Conservation (phyloP, 2,797 vertebrate genomes). For the Lemur catta region DNA sequence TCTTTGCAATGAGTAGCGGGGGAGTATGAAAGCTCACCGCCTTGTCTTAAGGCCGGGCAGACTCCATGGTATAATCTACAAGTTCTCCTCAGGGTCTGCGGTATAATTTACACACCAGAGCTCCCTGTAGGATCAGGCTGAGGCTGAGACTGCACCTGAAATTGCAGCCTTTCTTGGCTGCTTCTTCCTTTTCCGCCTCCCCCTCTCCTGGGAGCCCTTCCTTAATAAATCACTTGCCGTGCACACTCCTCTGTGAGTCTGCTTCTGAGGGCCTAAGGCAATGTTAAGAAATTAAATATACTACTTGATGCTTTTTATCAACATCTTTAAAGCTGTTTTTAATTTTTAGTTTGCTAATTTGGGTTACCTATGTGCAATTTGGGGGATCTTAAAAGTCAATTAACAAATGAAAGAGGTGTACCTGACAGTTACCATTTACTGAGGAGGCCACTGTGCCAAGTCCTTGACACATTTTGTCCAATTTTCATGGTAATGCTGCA, state of each 20-base stretch:
- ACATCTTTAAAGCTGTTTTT: background rate
- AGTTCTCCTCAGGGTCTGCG: background rate
- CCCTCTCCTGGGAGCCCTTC: background rate
- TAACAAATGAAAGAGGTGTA: conserved; percentile 14
- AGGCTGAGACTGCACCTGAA: background rate
- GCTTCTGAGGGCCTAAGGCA: background rate
- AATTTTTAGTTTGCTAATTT: background rate
- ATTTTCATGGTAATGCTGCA: background rate
- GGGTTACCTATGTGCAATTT: background rate
- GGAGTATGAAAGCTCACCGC: background rate
- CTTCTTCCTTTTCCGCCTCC: background rate
- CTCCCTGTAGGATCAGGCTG: background rate
- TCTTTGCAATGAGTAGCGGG: background rate
- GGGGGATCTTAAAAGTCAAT: conserved; percentile 25
- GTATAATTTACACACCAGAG: background rate
- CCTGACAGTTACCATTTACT: background rate
- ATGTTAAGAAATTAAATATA: background rate
- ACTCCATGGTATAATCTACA: background rate
- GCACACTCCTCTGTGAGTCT: background rate
- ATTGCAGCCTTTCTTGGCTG: background rate
- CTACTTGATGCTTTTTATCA: background rate
- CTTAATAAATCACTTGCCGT: background rate
- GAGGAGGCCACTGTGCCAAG: background rate
- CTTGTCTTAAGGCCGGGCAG: background rate
- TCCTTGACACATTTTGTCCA: background rate